Base-by-base conservation (phyloP, 2,888 invertebrate species). In the Julus scandinavius region DNA sequence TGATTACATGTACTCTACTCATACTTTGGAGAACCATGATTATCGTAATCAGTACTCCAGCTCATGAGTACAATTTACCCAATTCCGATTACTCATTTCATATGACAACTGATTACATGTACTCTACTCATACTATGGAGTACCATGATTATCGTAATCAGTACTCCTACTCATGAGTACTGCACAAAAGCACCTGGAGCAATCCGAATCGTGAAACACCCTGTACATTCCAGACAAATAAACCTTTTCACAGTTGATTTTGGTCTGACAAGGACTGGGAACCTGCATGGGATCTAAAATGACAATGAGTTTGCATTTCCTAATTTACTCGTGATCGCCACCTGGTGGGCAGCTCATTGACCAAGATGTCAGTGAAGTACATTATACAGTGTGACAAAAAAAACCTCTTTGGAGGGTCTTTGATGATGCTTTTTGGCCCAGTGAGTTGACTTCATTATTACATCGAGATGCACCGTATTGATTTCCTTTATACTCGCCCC, bases 221-320 rank as follows among this genome's bases (percentile, higher is more conserved):
- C 63, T 63, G 63, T 63, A 63, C n/a, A 15, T 15, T 15, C 15
- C 11, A 17, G 15, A 15, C 58, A 58, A 58, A 58, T 58, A 58
- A 58, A 63, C 63, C 63, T 63, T 63, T 49, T 63, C 20, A 58
- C 63, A 63, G 63, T 20, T 63, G 63, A n/a, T 63, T 63, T 63
- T 63, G 63, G 20, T 20, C 20, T 63, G 63, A 63, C 63, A 63
- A 20, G 63, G n/a, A 63, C 20, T 58, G n/a, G 63, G 2, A 63
- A 63, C 13, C 63, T n/a, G 63, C 63, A 63, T 63, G 63, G 63
- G 63, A 63, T n/a, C 63, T 15, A 20, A 63, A 63, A 63, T 63
- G 63, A 63, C 63, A 63, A 63, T 63, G 63, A 63, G 63, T 63
- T 63, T 63, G 63, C 63, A 63, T 63, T 63, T 63, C 63, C 63